Evolutionary conservation across 92 coral and sea anemone species (phyloP).

Genomic region (Porites lobata): DNA sequence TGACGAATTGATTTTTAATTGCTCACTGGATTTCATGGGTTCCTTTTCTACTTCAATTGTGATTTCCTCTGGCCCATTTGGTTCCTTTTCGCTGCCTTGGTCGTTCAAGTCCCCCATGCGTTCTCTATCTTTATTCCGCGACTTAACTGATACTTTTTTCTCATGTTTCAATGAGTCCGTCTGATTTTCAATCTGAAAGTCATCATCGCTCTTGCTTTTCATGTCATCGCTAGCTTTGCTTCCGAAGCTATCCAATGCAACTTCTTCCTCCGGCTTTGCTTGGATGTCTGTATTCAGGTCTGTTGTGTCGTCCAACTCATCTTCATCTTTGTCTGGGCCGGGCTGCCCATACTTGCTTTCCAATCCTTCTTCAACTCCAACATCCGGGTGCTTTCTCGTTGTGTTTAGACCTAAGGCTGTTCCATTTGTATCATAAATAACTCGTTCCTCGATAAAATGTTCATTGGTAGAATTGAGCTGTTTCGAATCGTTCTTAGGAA

Average conservation of each 20-base stretch:
- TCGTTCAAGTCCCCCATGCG: background rate
- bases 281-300: background rate
- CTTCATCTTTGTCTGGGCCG: slow-evolving; percentile 12
- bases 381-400: background rate
- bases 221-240: background rate
- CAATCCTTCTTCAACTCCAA: background rate
- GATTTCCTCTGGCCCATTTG: background rate
- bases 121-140: background rate
- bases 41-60: background rate
- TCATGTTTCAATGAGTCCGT: background rate
- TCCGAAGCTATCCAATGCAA: background rate
- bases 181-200: background rate
- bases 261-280: background rate
- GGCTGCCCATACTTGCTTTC: slow-evolving; percentile 31
- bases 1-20: background rate
- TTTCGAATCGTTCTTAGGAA: background rate
- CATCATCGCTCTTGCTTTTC: background rate
- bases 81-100: background rate
- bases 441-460: slow-evolving; percentile 29
- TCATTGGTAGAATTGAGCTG: slow-evolving; percentile 7
- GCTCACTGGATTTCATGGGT: background rate
- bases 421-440: background rate
- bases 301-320: background rate
- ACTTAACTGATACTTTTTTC: background rate
- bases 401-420: background rate